phyloP scores from a whole-genome alignment of 2,797 vertebrate genomes.

The Chaetophractus vellerosus region DNA sequence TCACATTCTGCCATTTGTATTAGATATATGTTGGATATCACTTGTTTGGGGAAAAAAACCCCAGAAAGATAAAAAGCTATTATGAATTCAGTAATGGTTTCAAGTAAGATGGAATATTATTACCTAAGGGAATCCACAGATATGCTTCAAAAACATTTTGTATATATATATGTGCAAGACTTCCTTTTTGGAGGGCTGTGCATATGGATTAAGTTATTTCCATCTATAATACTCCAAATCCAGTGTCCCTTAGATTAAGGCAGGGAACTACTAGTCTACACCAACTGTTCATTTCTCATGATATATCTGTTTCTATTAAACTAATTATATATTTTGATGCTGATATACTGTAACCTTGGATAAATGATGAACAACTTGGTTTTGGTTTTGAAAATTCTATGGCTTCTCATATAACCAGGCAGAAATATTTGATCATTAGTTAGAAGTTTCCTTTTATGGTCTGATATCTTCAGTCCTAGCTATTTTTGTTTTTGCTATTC shows the following conservation, averaged over 20 bases:
- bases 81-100: background rate
- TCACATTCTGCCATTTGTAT: background rate
- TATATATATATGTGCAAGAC: no score
- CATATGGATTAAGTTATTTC: background rate
- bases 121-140: background rate
- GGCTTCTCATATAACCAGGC: background rate
- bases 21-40: background rate
- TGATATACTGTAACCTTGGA: background rate
- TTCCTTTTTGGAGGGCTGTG: background rate
- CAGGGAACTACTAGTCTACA: background rate
- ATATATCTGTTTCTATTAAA: background rate
- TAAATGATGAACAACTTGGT: background rate
- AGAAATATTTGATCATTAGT: background rate
- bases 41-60: slow-evolving; percentile 20
- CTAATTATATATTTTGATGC: background rate
- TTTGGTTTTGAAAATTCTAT: background rate
- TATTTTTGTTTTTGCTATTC: background rate
- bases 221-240: background rate
- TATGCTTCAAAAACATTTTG: background rate
- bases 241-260: background rate
- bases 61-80: background rate
- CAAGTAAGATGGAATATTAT: background rate
- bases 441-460: background rate
- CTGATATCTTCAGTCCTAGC: background rate
- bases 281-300: background rate